These are phyloP conservation scores for Torymus texanus DNA, from an alignment of 2,888 invertebrate genomes.

Conservation along the genomic window DNA sequence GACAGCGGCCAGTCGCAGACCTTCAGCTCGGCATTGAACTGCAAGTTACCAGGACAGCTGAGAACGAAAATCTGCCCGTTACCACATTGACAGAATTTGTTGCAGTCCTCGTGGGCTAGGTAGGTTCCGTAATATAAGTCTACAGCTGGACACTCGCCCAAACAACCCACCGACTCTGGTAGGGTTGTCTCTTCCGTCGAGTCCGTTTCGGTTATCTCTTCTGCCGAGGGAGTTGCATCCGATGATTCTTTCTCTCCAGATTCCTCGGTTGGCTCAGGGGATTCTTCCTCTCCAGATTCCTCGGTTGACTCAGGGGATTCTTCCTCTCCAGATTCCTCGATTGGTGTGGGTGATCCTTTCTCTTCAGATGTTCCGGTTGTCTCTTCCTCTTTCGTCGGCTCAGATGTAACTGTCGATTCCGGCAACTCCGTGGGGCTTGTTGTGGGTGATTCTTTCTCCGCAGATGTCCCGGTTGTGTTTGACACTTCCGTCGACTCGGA, in stretches of 20 bases:
- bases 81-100: slow-evolving; percentile 57
- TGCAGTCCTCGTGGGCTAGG: slow-evolving; percentile 9
- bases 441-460: too few species aligned
- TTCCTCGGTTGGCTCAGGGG: background rate
- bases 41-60: slow-evolving; percentile 62
- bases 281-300: background rate
- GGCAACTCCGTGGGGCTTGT: too few species aligned
- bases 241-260: background rate
- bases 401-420: too few species aligned
- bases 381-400: too few species aligned
- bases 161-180: background rate
- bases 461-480: too few species aligned
- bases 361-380: too few species aligned
- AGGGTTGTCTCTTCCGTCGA: background rate
- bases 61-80: slow-evolving; percentile 58
- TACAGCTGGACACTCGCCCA: background rate
- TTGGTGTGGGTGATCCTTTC: too few species aligned
- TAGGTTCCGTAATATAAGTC: slow-evolving; percentile 5
- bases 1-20: slow-evolving; percentile 65
- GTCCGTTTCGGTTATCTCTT: background rate
- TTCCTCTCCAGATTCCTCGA: background rate
- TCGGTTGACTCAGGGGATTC: background rate
- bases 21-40: slow-evolving; percentile 62
- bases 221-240: too few species aligned
- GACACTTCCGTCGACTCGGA: too few species aligned